Base-by-base conservation (phyloP, 1,140 invertebrate genomes). In the Scaptodrosophila lebanonensis region DNA sequence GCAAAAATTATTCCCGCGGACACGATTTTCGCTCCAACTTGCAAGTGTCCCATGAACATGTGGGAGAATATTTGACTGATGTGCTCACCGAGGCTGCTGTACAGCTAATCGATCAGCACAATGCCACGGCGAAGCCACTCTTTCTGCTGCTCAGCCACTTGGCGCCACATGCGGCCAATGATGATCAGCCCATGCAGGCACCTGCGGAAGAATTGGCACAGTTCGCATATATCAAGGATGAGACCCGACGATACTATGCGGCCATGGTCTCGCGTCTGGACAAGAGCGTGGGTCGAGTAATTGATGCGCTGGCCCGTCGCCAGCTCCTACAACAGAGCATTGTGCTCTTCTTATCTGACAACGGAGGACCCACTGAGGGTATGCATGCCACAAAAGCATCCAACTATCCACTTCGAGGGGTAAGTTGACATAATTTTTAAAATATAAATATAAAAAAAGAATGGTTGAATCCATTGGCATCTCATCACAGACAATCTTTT, bases 191-290 rank as follows among this genome's bases (percentile, higher is more conserved):
- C 0, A 87, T 97, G 13, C 93, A 96, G 88, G 94, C 95, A 0
- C 93, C 94, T 0, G 88, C 91, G 4, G 91, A 93, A 54, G 91
- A 92, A 64, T 87, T 96, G 0, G 88, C 92, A 1, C 90, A 91
- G 45, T 96, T 95, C 87, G 69, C 87, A 0, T 90, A 96, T 60
- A 95, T 98, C 8, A 83, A 90, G 27, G 91, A 95, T 72, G 87
- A 89, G 8, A 89, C 92, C 36, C 88, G 95, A 63, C 89, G 93
- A 70, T 90, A 91, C 25, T 96, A 94, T 88, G 95, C 94, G 49
- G 95, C 92, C 1, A 96, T 97, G 94, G 90, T 97, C 0, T 93
- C 93, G 6, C 93, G 93, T 75, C 83, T 97, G 13, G 96, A 98
- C 86, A 90, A 94, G 57, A 93, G 94, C 50, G 91, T 98, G 2